Conservation (phyloP, 2,888 invertebrate genomes). For the Neelides folsomi region DNA sequence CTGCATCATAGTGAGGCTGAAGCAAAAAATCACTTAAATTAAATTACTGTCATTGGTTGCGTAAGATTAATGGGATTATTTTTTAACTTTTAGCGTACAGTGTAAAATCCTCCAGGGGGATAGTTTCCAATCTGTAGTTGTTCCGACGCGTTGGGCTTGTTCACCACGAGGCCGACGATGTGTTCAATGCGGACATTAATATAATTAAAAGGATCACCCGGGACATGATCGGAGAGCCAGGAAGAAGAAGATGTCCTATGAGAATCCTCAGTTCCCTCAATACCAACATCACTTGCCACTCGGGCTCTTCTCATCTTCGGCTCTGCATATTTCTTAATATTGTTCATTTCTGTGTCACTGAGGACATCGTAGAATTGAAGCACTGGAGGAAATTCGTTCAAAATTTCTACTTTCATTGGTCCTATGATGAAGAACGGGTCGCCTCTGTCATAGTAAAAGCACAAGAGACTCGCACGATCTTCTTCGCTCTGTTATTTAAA, state of each 20-base stretch:
- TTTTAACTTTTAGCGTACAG: no score
- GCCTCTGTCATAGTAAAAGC: slow-evolving; percentile 12
- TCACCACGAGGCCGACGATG: slow-evolving; percentile 11
- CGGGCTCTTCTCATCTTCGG: slow-evolving; percentile 10
- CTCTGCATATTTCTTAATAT: slow-evolving; percentile 11
- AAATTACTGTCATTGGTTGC: no score
- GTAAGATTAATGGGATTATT: no score
- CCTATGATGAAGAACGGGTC: slow-evolving; percentile 11
- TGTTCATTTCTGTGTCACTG: slow-evolving; percentile 8
- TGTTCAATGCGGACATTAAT: slow-evolving; percentile 1
- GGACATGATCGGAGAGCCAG: slow-evolving; percentile 14
- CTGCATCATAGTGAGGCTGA: slow-evolving; percentile 36
- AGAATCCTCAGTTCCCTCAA: background rate
- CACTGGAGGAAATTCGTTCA: slow-evolving; percentile 15
- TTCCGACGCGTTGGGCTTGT: slow-evolving; percentile 7
- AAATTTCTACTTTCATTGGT: slow-evolving; percentile 22
- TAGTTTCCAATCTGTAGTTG: slow-evolving; percentile 38
- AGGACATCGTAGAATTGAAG: slow-evolving; percentile 22
- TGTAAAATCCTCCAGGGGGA: slow-evolving; percentile 41
- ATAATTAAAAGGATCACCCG: no score
- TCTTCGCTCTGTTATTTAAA: background rate
- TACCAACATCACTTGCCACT: background rate
- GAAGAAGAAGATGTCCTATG: slow-evolving; percentile 22
- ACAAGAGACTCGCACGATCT: slow-evolving; percentile 11
- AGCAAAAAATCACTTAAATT: no score